Percentiles rank a stretch among this genome's conserved stretches.
Evolutionary conservation across 1,140 invertebrate species (phyloP).

Genomic region (Sinella curviseta): DNA sequence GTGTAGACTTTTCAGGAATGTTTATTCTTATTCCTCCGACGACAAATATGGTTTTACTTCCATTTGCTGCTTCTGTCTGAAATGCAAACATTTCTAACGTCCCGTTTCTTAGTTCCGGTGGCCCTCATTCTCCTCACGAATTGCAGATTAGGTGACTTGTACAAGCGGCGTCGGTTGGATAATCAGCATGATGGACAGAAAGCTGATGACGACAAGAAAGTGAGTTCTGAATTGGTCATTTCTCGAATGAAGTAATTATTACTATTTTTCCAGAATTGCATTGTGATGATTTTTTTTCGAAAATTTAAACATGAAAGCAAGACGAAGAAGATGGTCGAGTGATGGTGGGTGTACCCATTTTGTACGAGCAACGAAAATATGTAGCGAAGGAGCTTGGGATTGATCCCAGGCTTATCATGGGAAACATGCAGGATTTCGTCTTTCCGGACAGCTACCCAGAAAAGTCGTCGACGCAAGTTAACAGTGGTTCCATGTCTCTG

Average conservation of each 20-base stretch:
- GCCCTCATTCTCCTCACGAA: background rate
- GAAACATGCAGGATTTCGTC: background rate
- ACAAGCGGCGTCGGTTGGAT: background rate
- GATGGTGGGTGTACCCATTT: background rate
- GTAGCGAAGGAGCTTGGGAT: conserved; percentile 11
- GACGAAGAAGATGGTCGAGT: conserved; percentile 1
- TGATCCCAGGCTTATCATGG: background rate
- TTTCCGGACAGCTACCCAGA: background rate
- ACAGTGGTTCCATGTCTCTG: background rate
- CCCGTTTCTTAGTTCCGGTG: background rate
- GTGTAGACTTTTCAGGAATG: too few species aligned
- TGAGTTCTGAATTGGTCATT: background rate
- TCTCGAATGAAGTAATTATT: background rate
- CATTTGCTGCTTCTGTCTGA: background rate
- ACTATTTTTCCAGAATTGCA: too few species aligned
- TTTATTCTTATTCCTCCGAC: too few species aligned
- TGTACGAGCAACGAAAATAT: conserved; percentile 17
- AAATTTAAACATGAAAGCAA: background rate
- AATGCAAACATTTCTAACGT: background rate
- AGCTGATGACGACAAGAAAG: conserved; percentile 1
- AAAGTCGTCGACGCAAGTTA: background rate
- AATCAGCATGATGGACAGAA: too few species aligned
- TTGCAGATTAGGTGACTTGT: background rate
- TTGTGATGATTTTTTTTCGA: too few species aligned
- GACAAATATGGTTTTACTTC: background rate